Conservation (phyloP, 2,113 vertebrate species). For the Odocoileus virginianus region DNA sequence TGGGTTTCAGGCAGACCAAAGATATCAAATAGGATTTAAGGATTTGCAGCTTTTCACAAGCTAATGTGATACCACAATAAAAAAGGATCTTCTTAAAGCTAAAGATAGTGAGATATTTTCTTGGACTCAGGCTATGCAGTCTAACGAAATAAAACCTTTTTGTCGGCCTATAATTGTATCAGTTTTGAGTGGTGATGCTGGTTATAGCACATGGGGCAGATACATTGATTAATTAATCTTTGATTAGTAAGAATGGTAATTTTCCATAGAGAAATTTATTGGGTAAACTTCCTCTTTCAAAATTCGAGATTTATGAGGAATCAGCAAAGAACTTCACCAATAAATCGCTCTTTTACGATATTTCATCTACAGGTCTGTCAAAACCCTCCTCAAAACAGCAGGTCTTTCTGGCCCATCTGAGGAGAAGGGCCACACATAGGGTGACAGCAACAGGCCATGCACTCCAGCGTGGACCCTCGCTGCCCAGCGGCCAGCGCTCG, state of each 20-base stretch:
- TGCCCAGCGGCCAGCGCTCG: background rate
- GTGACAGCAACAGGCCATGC: background rate
- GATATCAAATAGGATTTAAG: background rate
- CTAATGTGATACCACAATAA: background rate
- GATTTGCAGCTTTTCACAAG: background rate
- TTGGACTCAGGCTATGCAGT: background rate
- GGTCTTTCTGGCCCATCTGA: background rate
- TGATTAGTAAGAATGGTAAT: background rate
- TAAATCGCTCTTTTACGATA: background rate
- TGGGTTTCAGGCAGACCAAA: background rate
- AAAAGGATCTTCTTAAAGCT: background rate
- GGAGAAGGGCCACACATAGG: background rate
- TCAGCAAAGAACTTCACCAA: background rate
- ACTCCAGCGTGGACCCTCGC: background rate
- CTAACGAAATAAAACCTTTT: background rate
- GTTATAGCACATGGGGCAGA: background rate
- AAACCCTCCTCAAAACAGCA: background rate
- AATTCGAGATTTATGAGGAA: background rate
- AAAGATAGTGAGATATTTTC: background rate
- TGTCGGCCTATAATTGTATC: background rate
- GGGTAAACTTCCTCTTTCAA: background rate
- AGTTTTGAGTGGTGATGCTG: background rate
- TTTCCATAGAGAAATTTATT: background rate
- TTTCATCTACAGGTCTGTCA: background rate
- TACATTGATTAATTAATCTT: background rate